These are phyloP conservation scores for Rhyacophila evoluta DNA, from an alignment of 2,888 invertebrate species.

Conservation along the genomic window DNA sequence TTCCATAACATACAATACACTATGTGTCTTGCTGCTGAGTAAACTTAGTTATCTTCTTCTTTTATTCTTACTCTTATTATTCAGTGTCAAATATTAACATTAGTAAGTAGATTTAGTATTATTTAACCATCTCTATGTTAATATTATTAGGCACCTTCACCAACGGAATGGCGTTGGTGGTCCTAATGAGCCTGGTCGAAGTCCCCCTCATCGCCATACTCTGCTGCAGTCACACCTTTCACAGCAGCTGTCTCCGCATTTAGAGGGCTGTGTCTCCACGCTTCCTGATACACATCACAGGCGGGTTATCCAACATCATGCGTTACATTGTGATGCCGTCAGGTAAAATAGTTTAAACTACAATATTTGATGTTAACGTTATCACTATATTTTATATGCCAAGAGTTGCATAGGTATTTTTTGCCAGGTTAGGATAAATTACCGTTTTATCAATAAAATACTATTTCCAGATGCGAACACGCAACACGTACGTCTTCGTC, in stretches of 20 bases:
- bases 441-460: too few relatives aligned
- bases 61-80: too few relatives aligned
- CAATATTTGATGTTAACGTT: too few relatives aligned
- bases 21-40: too few relatives aligned
- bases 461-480: slow-evolving; percentile 3
- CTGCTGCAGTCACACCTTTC: slow-evolving; percentile 60
- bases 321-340: neutral
- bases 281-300: neutral
- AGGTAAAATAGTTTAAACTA: neutral
- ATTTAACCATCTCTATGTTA: too few relatives aligned
- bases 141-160: slow-evolving; percentile 43
- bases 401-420: too few relatives aligned
- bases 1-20: too few relatives aligned
- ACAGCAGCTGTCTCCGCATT: slow-evolving; percentile 55
- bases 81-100: too few relatives aligned
- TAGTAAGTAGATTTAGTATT: too few relatives aligned
- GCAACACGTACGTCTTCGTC: neutral
- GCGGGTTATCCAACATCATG: neutral
- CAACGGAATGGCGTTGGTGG: slow-evolving; percentile 8
- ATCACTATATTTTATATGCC: too few relatives aligned
- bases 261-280: neutral
- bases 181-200: slow-evolving; percentile 45
- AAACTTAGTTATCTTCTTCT: too few relatives aligned
- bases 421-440: too few relatives aligned
- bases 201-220: slow-evolving; percentile 60